Percentiles rank a stretch among this genome's conserved stretches.
These are phyloP conservation scores for Equus quagga DNA, from an alignment of 2,113 vertebrate species.

Conservation along the genomic window DNA sequence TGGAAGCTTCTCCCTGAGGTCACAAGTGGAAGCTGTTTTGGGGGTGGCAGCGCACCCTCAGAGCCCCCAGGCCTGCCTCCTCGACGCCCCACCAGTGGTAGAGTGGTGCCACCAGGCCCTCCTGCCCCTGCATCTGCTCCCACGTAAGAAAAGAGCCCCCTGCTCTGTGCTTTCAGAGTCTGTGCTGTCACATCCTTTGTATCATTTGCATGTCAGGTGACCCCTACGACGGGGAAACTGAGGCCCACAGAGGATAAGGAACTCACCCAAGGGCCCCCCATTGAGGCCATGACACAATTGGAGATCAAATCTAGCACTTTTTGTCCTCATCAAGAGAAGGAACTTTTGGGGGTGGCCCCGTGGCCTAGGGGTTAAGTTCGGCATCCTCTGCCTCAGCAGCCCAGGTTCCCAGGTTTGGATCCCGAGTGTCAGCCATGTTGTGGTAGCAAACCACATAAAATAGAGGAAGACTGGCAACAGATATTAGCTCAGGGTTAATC, in stretches of 20 bases:
- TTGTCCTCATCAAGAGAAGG: background rate
- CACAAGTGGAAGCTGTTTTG: background rate
- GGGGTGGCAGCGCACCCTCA: background rate
- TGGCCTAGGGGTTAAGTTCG: too few species aligned
- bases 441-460: too few species aligned
- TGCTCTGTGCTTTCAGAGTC: background rate
- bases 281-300: fast-evolving
- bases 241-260: background rate
- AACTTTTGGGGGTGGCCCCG: background rate
- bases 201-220: background rate
- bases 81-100: background rate
- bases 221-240: background rate
- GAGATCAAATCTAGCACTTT: background rate
- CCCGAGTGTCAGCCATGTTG: too few species aligned
- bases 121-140: background rate
- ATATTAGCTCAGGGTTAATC: too few species aligned
- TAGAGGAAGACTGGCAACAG: too few species aligned
- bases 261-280: fast-evolving
- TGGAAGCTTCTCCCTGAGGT: background rate
- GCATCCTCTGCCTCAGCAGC: too few species aligned
- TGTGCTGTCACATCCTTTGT: background rate
- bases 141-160: background rate
- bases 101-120: fast-evolving
- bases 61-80: background rate
- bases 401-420: too few species aligned